Evolutionary conservation across 1,140 invertebrate genomes (phyloP).

Genomic region (Drosophila obscura): DNA sequence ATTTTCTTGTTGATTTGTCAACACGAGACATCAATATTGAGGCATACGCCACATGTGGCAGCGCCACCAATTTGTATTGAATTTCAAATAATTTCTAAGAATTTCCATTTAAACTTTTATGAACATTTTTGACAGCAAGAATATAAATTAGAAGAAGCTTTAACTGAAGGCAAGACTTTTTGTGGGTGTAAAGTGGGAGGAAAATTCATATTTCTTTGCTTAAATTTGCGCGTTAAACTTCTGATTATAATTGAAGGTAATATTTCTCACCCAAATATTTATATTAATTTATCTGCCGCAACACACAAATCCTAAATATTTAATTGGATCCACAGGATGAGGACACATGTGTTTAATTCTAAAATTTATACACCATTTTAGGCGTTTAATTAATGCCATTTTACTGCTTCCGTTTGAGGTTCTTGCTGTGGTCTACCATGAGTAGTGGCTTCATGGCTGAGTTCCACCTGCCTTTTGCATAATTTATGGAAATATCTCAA

Average conservation of each 20-base stretch:
- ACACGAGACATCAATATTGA: constrained; percentile 38
- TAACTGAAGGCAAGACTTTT: no score
- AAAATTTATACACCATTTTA: constrained; percentile 28
- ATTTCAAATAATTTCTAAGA: constrained; percentile 26
- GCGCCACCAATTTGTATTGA: constrained; percentile 10
- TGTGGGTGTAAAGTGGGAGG: no score
- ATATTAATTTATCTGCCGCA: not conserved
- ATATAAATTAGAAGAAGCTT: not conserved
- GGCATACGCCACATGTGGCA: constrained; percentile 14
- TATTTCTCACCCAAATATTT: constrained; percentile 8
- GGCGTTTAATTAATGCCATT: constrained; percentile 56
- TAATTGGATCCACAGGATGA: constrained; percentile 3
- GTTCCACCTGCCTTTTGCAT: constrained; percentile 42
- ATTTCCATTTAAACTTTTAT: constrained; percentile 31
- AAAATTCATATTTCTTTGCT: no score
- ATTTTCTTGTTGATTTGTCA: constrained; percentile 45
- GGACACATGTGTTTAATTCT: constrained; percentile 37
- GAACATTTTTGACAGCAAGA: not conserved
- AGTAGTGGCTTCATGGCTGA: not conserved
- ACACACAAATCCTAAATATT: constrained; percentile 20
- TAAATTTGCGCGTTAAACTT: no score
- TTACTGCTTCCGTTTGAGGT: constrained; percentile 2
- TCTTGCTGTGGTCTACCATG: constrained; percentile 22
- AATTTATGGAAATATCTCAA: constrained; percentile 42
- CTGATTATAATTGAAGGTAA: no score